Base-by-base conservation (phyloP, 2,888 invertebrate genomes). In the Anagyrus pseudococci region DNA sequence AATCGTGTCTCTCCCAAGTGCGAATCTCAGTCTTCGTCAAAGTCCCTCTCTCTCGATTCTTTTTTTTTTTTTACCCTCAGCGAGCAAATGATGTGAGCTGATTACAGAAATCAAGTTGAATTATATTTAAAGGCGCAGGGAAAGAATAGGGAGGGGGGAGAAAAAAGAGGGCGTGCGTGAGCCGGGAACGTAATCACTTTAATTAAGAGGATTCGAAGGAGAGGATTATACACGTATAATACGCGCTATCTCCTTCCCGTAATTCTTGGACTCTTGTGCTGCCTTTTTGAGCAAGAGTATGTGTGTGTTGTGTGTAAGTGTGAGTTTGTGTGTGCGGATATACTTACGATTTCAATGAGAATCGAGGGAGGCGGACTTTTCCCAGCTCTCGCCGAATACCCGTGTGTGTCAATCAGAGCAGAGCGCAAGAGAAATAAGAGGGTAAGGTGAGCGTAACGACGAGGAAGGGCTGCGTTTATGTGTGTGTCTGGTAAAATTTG, bases 51-150 rank as follows among this genome's bases (percentile, higher is more conserved):
- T n/a, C n/a, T n/a, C n/a, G n/a, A n/a, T n/a, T n/a, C n/a, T n/a
- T n/a, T n/a, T n/a, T n/a, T n/a, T n/a, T n/a, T n/a, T n/a, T n/a
- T n/a, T n/a, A n/a, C n/a, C n/a, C n/a, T n/a, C n/a, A n/a, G n/a
- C n/a, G n/a, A n/a, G n/a, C n/a, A n/a, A n/a, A n/a, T n/a, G n/a
- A n/a, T n/a, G 50, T 47, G 46, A 46, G 22, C 13, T 54, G 44
- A 64, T 64, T 64, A 56, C 52, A 56, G 46, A 47, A 64, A 59
- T 64, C 56, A 59, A 56, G 52, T 15, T 20, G 40, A 58, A 58
- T 63, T 55, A 63, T 50, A 58, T 63, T 63, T 56, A 41, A 52
- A 60, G 50, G 54, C 4, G n/a, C 23, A 47, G 20, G 20, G 8
- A 2, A n/a, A 8, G 40, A 43, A 37, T 47, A 50, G 43, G 26